These are phyloP conservation scores for Neotragus pygmaeus DNA, from an alignment of 2,113 vertebrate genomes.

Conservation along the genomic window DNA sequence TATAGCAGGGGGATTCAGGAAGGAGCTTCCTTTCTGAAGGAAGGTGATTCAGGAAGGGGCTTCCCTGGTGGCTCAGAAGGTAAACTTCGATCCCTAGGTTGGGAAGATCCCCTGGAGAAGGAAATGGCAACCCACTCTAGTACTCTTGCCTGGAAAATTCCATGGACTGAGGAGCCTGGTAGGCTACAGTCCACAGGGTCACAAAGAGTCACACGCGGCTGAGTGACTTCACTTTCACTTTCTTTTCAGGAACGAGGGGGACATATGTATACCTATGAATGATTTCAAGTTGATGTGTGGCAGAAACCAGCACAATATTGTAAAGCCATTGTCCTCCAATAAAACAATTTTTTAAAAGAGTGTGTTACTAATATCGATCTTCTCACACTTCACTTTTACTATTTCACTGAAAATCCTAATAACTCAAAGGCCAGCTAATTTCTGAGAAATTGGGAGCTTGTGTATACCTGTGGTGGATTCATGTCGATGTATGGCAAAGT, in stretches of 20 bases:
- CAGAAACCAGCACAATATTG: not conserved
- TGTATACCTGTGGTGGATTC: too few relatives aligned
- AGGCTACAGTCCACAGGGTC: not conserved
- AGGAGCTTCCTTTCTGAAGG: not conserved
- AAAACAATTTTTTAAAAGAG: not conserved
- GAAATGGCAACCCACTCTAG: not conserved
- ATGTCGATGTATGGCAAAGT: too few relatives aligned
- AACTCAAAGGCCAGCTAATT: not conserved
- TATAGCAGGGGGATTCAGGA: not conserved
- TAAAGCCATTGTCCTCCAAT: not conserved
- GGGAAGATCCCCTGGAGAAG: not conserved
- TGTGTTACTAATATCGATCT: not conserved
- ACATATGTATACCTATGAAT: not conserved
- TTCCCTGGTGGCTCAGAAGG: not conserved
- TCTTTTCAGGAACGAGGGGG: not conserved
- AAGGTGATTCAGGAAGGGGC: too few relatives aligned
- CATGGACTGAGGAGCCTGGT: too few relatives aligned
- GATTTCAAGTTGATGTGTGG: not conserved
- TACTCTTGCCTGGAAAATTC: not conserved
- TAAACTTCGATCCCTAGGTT: not conserved
- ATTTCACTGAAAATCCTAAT: not conserved
- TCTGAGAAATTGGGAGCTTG: not conserved
- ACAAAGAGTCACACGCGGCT: rapidly evolving
- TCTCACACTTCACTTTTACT: not conserved
- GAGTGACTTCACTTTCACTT: not conserved